These are phyloP conservation scores for Drosophila sturtevanti DNA, from an alignment of 1,140 invertebrate genomes.

Conservation along the genomic window DNA sequence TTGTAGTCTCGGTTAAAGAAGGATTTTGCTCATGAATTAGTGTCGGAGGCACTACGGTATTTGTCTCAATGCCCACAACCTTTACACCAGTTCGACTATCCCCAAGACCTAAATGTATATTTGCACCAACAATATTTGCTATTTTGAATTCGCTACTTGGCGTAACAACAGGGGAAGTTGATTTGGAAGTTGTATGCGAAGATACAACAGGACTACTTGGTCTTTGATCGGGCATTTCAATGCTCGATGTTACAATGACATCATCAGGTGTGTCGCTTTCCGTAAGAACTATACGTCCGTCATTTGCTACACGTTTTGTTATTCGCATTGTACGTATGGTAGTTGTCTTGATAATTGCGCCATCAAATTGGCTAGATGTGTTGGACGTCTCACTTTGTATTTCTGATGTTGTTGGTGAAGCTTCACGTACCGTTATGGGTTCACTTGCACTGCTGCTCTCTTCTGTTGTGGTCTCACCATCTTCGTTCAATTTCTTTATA, in stretches of 20 bases:
- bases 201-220: constrained; percentile 54
- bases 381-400: constrained; percentile 71
- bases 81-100: constrained; percentile 60
- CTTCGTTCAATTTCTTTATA: constrained; percentile 66
- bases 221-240: constrained; percentile 77
- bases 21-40: constrained; percentile 16
- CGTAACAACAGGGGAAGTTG: constrained; percentile 44
- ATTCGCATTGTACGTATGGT: constrained; percentile 80
- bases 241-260: constrained; percentile 75
- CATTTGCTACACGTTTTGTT: constrained; percentile 73
- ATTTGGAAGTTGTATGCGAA: constrained; percentile 22
- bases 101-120: constrained; percentile 49
- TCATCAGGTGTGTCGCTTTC: constrained; percentile 68
- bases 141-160: constrained; percentile 44
- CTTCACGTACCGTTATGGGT: constrained; percentile 62
- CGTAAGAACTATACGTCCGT: constrained; percentile 73
- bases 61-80: constrained; percentile 72
- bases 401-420: constrained; percentile 64
- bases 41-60: constrained; percentile 38
- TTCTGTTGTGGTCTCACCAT: constrained; percentile 66
- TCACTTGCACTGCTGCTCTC: constrained; percentile 63
- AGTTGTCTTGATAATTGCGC: constrained; percentile 79
- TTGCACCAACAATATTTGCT: constrained; percentile 43
- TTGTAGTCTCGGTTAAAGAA: neutral
- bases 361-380: constrained; percentile 76